Evolutionary conservation across 2,113 vertebrate species (phyloP).

Genomic region (Dasyprocta punctata): DNA sequence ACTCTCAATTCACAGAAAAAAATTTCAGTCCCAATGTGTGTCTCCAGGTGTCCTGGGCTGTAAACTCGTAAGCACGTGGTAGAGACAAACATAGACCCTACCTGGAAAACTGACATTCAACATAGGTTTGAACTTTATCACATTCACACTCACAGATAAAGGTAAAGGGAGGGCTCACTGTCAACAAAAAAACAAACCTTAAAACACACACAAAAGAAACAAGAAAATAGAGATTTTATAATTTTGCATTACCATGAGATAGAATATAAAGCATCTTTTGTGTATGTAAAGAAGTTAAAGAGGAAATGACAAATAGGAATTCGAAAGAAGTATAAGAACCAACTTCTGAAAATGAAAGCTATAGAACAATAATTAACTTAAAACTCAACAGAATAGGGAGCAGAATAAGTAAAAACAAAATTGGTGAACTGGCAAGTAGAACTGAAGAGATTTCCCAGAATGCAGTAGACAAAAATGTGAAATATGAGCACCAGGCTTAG

Average conservation of each 20-base stretch:
- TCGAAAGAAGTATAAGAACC: background rate
- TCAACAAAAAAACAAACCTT: background rate
- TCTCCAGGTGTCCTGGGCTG: background rate
- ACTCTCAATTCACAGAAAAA: background rate
- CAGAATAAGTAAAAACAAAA: background rate
- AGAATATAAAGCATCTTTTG: background rate
- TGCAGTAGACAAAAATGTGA: background rate
- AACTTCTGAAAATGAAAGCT: constrained; percentile 33
- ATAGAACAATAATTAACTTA: background rate
- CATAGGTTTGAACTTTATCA: background rate
- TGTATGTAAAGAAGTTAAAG: background rate
- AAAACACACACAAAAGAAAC: background rate
- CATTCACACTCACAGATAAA: background rate
- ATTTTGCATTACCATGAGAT: background rate
- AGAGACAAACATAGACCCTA: background rate
- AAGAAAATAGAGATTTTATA: background rate
- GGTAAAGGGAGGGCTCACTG: background rate
- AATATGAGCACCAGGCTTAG: background rate
- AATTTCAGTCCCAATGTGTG: constrained; percentile 4
- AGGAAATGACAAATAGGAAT: background rate
- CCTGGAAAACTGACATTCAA: background rate
- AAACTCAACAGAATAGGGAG: background rate
- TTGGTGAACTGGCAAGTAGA: background rate
- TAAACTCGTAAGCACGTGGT: background rate
- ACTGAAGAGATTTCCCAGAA: background rate